These are phyloP conservation scores for Mormyrus hasselquistii DNA, from an alignment of 2,797 vertebrate genomes.

Conservation along the genomic window DNA sequence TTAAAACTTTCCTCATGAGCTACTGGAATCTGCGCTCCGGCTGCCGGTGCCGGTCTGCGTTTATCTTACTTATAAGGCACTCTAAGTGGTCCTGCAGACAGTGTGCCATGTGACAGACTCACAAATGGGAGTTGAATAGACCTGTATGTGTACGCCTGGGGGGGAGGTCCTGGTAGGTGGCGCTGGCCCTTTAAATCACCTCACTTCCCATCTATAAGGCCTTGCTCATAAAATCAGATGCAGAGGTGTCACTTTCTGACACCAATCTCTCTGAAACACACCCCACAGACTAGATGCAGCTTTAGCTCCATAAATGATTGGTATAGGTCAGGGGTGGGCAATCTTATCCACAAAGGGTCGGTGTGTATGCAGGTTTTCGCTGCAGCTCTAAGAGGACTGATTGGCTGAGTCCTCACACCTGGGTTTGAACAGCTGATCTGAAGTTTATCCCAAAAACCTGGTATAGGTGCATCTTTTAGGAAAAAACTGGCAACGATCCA, in stretches of 20 bases:
- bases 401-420: no score
- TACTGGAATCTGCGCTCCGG: constrained; percentile 42
- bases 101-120: constrained; percentile 71
- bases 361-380: no score
- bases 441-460: no score
- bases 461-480: not conserved
- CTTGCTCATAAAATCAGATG: constrained; percentile 43
- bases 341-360: no score
- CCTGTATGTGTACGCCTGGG: constrained; percentile 50
- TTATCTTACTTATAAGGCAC: constrained; percentile 77
- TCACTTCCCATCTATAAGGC: constrained; percentile 30
- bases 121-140: constrained; percentile 62
- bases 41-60: constrained; percentile 62
- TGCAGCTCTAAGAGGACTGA: no score
- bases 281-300: constrained; percentile 30
- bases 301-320: not conserved
- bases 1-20: constrained; percentile 48
- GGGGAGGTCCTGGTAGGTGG: constrained; percentile 64
- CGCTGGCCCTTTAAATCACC: constrained; percentile 58
- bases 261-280: constrained; percentile 41
- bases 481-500: not conserved
- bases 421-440: no score
- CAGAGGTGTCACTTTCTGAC: constrained; percentile 55
- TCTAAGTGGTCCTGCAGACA: constrained; percentile 69
- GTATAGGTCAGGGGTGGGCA: no score